Conservation (phyloP, 2,888 invertebrate genomes). For the Oithona nana region DNA sequence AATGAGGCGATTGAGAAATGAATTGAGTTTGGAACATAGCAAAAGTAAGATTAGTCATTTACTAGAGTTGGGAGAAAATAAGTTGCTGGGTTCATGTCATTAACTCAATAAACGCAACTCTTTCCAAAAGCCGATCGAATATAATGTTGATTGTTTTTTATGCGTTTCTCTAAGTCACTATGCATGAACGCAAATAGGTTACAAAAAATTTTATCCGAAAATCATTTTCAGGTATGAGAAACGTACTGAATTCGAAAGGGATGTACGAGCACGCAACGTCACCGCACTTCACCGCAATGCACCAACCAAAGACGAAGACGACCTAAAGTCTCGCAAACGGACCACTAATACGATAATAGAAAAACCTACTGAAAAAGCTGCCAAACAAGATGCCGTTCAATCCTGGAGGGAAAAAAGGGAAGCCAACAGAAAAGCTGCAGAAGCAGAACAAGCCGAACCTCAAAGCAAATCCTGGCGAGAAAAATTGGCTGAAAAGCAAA, state of each 20-base stretch:
- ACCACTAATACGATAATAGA: neutral
- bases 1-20: too few relatives aligned
- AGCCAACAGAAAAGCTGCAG: neutral
- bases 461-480: neutral
- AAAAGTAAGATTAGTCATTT: too few relatives aligned
- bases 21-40: too few relatives aligned
- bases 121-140: too few relatives aligned
- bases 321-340: neutral
- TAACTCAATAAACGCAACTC: too few relatives aligned
- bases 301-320: neutral
- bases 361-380: neutral
- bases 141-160: too few relatives aligned
- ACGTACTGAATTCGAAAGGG: neutral
- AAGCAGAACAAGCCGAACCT: neutral
- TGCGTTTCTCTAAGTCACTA: too few relatives aligned
- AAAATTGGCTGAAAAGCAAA: neutral
- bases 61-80: too few relatives aligned
- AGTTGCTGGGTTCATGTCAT: too few relatives aligned
- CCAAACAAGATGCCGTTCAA: neutral
- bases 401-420: neutral
- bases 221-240: neutral
- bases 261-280: slow-evolving; percentile 1
- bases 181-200: too few relatives aligned
- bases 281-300: neutral
- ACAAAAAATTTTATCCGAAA: too few relatives aligned